Conservation (phyloP, 1,140 invertebrate genomes). For the Drosophila murphyi region DNA sequence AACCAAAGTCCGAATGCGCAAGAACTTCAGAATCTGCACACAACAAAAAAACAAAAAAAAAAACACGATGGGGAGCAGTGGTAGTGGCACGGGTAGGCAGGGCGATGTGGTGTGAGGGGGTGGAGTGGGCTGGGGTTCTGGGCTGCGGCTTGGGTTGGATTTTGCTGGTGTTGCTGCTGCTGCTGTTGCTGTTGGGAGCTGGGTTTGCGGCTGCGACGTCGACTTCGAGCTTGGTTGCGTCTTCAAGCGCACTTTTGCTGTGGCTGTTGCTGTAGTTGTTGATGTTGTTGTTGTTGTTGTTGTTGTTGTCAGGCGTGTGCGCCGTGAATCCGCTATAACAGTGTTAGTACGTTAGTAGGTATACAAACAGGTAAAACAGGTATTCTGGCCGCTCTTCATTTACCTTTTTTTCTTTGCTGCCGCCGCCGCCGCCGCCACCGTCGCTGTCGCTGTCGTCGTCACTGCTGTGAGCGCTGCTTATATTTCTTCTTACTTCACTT, state of each 20-base stretch:
- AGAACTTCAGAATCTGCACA: slow-evolving; percentile 42
- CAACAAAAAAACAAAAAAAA: slow-evolving; percentile 20
- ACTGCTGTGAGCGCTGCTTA: slow-evolving; percentile 31
- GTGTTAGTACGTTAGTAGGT: slow-evolving; percentile 85
- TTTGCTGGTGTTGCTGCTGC: background rate
- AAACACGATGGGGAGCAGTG: background rate
- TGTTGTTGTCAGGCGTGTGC: slow-evolving; percentile 71
- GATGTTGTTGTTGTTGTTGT: slow-evolving; percentile 27
- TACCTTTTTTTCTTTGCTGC: slow-evolving; percentile 54
- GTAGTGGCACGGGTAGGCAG: slow-evolving; percentile 21
- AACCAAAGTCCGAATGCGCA: slow-evolving; percentile 68
- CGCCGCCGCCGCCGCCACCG: slow-evolving; percentile 11
- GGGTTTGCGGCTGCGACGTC: background rate
- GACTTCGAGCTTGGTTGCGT: slow-evolving; percentile 48
- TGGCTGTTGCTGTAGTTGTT: slow-evolving; percentile 18
- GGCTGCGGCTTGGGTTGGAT: slow-evolving; percentile 15
- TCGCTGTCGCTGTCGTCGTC: slow-evolving; percentile 1
- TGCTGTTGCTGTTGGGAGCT: slow-evolving; percentile 12
- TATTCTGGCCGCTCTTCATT: slow-evolving; percentile 73
- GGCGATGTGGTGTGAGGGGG: slow-evolving; percentile 22
- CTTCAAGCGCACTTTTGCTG: slow-evolving; percentile 45
- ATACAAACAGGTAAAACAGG: slow-evolving; percentile 84
- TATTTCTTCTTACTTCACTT: slow-evolving; percentile 67
- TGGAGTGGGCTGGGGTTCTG: background rate
- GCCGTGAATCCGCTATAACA: slow-evolving; percentile 84